Conservation (phyloP, 2,113 vertebrate genomes). For the Neolamprologus modestus region DNA sequence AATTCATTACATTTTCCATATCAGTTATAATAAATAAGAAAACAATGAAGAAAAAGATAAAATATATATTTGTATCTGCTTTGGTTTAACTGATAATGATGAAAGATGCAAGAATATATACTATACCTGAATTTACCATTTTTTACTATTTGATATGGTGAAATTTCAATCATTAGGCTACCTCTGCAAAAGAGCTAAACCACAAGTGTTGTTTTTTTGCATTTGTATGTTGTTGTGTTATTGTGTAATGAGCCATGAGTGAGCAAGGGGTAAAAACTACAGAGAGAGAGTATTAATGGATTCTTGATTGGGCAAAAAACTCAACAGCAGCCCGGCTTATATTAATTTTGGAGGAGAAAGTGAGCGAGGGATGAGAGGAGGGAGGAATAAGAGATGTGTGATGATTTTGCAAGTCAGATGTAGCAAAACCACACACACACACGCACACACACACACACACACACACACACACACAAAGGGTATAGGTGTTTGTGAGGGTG, state of each 20-base stretch:
- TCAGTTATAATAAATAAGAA: neutral
- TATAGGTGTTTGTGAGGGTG: neutral
- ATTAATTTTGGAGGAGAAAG: neutral
- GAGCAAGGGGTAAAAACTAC: neutral
- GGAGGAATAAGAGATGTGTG: neutral
- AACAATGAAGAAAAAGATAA: neutral
- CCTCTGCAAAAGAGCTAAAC: neutral
- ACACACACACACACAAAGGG: neutral
- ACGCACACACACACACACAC: no score
- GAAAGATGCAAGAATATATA: neutral
- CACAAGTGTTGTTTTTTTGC: neutral
- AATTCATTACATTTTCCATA: neutral
- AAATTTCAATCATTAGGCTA: neutral
- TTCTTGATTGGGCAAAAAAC: neutral
- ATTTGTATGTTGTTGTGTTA: neutral
- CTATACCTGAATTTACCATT: neutral
- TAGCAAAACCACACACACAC: neutral
- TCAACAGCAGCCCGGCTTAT: neutral
- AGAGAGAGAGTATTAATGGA: neutral
- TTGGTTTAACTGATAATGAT: neutral
- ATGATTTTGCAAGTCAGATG: neutral
- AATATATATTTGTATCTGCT: neutral
- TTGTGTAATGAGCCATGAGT: neutral
- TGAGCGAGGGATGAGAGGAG: neutral
- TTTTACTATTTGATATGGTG: neutral